Conservation (phyloP, 37 sponge, comb jelly and placozoan species). For the Geodia barretti region DNA sequence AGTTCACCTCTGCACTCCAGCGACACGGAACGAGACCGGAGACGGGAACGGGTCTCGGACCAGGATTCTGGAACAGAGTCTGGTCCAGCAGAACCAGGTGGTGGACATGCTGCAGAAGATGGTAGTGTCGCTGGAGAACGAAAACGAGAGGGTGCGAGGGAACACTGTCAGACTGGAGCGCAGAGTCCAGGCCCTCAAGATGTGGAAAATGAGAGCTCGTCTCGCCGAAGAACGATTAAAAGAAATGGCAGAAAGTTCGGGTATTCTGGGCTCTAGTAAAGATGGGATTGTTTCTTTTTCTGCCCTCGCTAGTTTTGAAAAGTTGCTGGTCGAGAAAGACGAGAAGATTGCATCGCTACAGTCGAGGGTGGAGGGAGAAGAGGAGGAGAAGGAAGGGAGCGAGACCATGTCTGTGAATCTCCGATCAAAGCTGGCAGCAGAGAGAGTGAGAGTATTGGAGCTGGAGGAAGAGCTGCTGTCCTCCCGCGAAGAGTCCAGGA, state of each 20-base stretch:
- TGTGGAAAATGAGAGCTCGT: constrained; percentile 3
- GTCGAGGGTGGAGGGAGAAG: constrained; percentile 1
- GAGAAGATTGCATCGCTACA: constrained; percentile 30
- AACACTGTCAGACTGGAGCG: constrained; percentile 17
- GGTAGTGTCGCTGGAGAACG: constrained; percentile 43
- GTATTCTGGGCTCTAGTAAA: not conserved
- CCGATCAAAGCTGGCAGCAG: constrained; percentile 25
- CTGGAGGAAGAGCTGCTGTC: constrained; percentile 49
- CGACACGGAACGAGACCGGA: not conserved
- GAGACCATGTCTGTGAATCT: not conserved
- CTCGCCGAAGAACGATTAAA: constrained; percentile 9
- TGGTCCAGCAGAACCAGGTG: constrained; percentile 65
- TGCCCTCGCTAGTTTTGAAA: constrained; percentile 22
- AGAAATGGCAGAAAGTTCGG: not conserved
- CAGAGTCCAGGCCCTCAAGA: constrained; percentile 7
- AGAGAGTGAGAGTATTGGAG: constrained; percentile 34
- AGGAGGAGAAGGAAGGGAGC: not conserved
- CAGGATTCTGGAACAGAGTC: constrained; percentile 41
- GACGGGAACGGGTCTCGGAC: not conserved
- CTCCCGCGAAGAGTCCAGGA: constrained; percentile 12
- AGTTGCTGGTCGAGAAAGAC: constrained; percentile 29
- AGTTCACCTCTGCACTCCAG: not conserved
- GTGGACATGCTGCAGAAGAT: constrained; percentile 53
- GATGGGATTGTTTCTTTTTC: constrained; percentile 14
- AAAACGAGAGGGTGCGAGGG: constrained; percentile 27